phyloP scores from a whole-genome alignment of 2,888 invertebrate species.

The Erannis defoliaria region DNA sequence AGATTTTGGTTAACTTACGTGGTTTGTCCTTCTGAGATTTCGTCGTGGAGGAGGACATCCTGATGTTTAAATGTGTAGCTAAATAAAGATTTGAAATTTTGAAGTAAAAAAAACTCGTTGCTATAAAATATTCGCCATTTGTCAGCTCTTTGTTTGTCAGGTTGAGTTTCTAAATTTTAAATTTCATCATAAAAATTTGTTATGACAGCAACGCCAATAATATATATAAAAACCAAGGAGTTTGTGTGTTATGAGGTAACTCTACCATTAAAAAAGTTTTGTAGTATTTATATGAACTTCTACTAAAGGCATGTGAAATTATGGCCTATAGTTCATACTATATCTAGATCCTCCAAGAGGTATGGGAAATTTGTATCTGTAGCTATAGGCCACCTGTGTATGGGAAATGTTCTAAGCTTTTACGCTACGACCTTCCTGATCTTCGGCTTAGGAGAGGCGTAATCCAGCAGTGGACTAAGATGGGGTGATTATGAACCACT shows the following conservation, averaged over 20 bases:
- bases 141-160: conserved; percentile 53
- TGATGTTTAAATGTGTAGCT: conserved; percentile 46
- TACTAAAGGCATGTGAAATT: too few species aligned
- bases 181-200: conserved; percentile 43
- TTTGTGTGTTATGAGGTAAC: conserved; percentile 3
- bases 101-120: conserved; percentile 55
- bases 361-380: too few species aligned
- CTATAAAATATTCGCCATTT: conserved; percentile 52
- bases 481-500: too few species aligned
- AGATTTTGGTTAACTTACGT: conserved; percentile 58
- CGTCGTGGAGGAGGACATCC: conserved; percentile 66
- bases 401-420: too few species aligned
- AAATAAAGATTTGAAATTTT: conserved; percentile 60
- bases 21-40: conserved; percentile 73
- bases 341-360: too few species aligned
- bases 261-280: background rate
- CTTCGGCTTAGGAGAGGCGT: too few species aligned
- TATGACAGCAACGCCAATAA: conserved; percentile 12
- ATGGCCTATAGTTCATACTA: too few species aligned
- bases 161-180: conserved; percentile 65
- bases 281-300: background rate
- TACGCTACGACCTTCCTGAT: too few species aligned
- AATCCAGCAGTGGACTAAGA: too few species aligned
- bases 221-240: conserved; percentile 20
- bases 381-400: too few species aligned